phyloP scores from a whole-genome alignment of 1,140 invertebrate species.

The Drosophila mauritiana region DNA sequence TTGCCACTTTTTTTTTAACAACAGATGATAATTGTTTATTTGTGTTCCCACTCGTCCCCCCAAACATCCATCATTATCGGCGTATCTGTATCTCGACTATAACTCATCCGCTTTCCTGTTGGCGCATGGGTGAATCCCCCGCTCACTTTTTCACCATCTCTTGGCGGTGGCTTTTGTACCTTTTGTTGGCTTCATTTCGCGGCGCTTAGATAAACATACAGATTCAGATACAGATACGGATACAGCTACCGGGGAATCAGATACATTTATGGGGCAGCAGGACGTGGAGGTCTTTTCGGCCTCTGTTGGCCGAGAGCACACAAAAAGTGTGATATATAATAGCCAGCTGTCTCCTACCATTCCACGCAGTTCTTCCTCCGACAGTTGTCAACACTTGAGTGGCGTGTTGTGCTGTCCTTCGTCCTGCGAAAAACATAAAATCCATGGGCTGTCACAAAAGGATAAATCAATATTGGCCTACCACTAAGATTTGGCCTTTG shows the following conservation, averaged over 20 bases:
- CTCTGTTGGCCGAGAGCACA: constrained; percentile 37
- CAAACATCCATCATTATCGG: constrained; percentile 36
- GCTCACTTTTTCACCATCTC: constrained; percentile 6
- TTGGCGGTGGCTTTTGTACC: constrained; percentile 42
- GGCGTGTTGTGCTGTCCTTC: constrained; percentile 33
- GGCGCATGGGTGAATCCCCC: not conserved
- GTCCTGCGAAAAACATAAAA: constrained; percentile 13
- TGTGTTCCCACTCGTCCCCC: constrained; percentile 24
- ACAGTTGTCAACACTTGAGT: constrained; percentile 55
- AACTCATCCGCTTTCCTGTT: constrained; percentile 25
- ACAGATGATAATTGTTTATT: constrained; percentile 52
- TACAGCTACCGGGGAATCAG: constrained; percentile 20
- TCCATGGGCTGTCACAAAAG: constrained; percentile 35
- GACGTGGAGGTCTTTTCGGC: constrained; percentile 16
- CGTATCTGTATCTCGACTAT: constrained; percentile 38
- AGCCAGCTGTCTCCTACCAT: constrained; percentile 37
- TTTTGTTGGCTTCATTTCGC: constrained; percentile 48
- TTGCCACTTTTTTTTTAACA: constrained; percentile 19
- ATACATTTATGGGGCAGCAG: constrained; percentile 25
- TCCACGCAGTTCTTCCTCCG: constrained; percentile 4
- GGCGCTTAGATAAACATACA: constrained; percentile 48
- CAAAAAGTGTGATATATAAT: constrained; percentile 55
- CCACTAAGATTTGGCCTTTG: constrained; percentile 29
- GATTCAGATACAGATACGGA: constrained; percentile 13
- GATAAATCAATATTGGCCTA: constrained; percentile 53